Conservation (phyloP, 2,888 invertebrate genomes). For the Chymomyza fuscimana region DNA sequence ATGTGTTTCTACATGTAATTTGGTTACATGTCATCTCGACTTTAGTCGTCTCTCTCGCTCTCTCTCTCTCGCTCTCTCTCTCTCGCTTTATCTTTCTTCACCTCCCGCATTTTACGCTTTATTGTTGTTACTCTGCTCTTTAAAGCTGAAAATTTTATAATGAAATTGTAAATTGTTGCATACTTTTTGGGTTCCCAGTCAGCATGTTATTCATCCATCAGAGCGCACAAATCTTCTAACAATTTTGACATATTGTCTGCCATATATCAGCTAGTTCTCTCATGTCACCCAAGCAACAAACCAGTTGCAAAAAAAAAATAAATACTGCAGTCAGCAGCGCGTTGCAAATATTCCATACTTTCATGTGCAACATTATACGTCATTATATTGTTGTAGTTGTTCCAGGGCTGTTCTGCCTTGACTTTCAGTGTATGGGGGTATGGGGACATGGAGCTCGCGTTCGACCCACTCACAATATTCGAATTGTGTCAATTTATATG, state of each 20-base stretch:
- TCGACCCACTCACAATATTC: slow-evolving; percentile 20
- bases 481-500: slow-evolving; percentile 63
- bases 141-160: background rate
- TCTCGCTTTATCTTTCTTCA: background rate
- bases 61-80: background rate
- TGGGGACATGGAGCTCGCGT: slow-evolving; percentile 12
- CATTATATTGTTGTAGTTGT: slow-evolving; percentile 22
- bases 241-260: slow-evolving; percentile 53
- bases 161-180: slow-evolving; percentile 31
- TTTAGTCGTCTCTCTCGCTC: background rate
- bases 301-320: slow-evolving; percentile 12
- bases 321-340: background rate
- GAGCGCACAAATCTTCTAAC: slow-evolving; percentile 37
- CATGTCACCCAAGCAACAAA: background rate
- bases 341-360: slow-evolving; percentile 30
- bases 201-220: slow-evolving; percentile 17
- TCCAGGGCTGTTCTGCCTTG: slow-evolving; percentile 37
- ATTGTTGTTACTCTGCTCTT: background rate
- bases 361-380: slow-evolving; percentile 12
- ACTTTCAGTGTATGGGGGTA: slow-evolving; percentile 32
- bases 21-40: slow-evolving; percentile 47
- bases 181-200: background rate
- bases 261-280: slow-evolving; percentile 19
- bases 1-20: slow-evolving; percentile 61
- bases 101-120: too few relatives aligned